Evolutionary conservation across 53 echinoderm and acorn worm genomes (phyloP), one percentile per base, ranked within the genome.

Genomic region (Temnopleurus reevesii): DNA sequence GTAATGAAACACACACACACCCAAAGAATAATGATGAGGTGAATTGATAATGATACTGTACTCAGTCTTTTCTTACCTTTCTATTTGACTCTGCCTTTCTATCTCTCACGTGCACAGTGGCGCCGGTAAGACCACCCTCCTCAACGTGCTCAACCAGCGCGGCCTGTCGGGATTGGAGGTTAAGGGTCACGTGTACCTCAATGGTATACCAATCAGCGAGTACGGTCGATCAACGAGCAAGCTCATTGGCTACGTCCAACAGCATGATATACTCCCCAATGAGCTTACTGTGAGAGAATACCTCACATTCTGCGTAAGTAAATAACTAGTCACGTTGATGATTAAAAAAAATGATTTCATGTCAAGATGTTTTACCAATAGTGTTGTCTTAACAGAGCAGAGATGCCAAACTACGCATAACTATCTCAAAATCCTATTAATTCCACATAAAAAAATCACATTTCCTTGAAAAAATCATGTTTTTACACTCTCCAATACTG

Each of bases 241-340:
- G 34, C 59, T 94, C 47, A 63, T 92, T 55, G 91, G 92, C 25
- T 94, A 92, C 89, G 89, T 94, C 1, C 94, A 90, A 38, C 94
- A 94, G 28, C 90, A 88, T 38, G 92, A 94, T 54, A 90, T 92
- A 46, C 88, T 94, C 41, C 92, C 92, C 2, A 89, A 63, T 25
- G 90, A 81, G 56, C 81, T 94, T 28, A 94, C 94, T 15, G 94
- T 94, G 51, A 86, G 90, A 51, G 94, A 94, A 79, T 90, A 94
- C 25, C 90, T 94, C 53, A 65, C 77, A 6, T 88, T 94, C 17
- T 84, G 85, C 59, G 94, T 94, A 61, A 55, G 90, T 65, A 35
- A 59, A n/a, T n/a, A n/a, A n/a, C n/a, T n/a, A n/a, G n/a, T n/a
- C n/a, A n/a, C n/a, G n/a, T n/a, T n/a, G n/a, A n/a, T n/a, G n/a